Evolutionary conservation across 1,140 invertebrate genomes (phyloP), one percentile per base, ranked within the genome.

Genomic region (Bacillus rossius): DNA sequence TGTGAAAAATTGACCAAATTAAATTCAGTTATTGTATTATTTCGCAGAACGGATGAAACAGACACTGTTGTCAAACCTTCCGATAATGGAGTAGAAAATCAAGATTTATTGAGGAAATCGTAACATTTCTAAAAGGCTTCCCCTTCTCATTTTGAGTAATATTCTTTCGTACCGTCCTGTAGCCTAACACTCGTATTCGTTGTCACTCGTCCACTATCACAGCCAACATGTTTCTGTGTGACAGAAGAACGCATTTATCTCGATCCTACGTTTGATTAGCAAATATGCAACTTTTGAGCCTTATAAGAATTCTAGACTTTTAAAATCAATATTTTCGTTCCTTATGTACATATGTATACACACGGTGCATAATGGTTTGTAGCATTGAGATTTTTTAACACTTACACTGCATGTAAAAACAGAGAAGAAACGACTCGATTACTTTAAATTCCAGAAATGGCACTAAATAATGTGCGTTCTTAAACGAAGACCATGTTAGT

Each of bases 1-100:
- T 53, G 55, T 37, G 62, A 47, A 55, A 59, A 61, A 54, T 54
- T 41, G 48, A 54, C 7, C 8, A 54, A 54, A 16, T 54, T 40
- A 54, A 54, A 38, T 40, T 54, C 37, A 16, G 52, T 8, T 13
- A 29, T 4, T 10, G 49, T 51, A 42, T 51, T 51, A 16, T 51
- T 26, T 51, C 41, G 16, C 49, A 51, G 16, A 51, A 54, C 38
- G 4, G 25, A 54, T 19, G 25, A 54, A 54, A 54, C 50, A 54
- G 52, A 50, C 7, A 50, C 52, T 54, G 52, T 54, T 54, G 52
- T 17, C 52, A 54, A 23, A 38, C 52, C 50, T 54, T 54, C 52
- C 34, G 50, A 50, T 17, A 54, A 50, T 54, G 52, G 16, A 54
- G 52, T 8, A 19, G 52, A 8, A 4, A 38, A 41, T 54, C 26